phyloP scores from a whole-genome alignment of 2,113 vertebrate genomes.

The Gopherus flavomarginatus region DNA sequence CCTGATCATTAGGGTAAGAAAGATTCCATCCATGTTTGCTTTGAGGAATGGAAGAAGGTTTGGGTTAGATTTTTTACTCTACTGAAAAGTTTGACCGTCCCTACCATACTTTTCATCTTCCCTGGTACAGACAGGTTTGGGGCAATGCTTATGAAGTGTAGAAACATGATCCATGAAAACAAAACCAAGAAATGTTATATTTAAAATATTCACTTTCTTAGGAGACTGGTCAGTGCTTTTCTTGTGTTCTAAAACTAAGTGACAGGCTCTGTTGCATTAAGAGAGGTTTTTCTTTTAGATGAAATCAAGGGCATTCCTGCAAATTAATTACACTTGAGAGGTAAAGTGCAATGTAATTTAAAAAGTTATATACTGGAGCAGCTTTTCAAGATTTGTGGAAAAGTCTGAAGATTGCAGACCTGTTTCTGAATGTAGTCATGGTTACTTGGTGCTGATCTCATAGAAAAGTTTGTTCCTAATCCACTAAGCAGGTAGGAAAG shows the following conservation, averaged over 20 bases:
- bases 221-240: accelerated
- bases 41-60: neutral
- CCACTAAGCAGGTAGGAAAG: slow-evolving; percentile 16
- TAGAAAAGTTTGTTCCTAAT: slow-evolving; percentile 27
- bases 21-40: neutral
- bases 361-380: slow-evolving; percentile 14
- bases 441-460: slow-evolving; percentile 40
- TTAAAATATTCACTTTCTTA: neutral
- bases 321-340: slow-evolving; percentile 44
- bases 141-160: neutral
- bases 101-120: neutral
- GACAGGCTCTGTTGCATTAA: neutral
- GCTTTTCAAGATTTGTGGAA: slow-evolving; percentile 22
- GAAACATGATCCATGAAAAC: neutral
- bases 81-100: neutral
- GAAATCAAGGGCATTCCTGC: slow-evolving; percentile 11
- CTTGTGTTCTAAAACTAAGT: neutral
- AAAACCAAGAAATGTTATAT: neutral
- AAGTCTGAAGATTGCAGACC: neutral
- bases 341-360: neutral
- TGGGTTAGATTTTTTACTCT: neutral
- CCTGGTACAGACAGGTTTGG: neutral
- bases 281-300: neutral
- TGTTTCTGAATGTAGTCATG: slow-evolving; percentile 41
- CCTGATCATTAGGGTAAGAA: neutral